Evolutionary conservation across 2,888 invertebrate genomes (phyloP).

Genomic region (Spilarctia lutea): DNA sequence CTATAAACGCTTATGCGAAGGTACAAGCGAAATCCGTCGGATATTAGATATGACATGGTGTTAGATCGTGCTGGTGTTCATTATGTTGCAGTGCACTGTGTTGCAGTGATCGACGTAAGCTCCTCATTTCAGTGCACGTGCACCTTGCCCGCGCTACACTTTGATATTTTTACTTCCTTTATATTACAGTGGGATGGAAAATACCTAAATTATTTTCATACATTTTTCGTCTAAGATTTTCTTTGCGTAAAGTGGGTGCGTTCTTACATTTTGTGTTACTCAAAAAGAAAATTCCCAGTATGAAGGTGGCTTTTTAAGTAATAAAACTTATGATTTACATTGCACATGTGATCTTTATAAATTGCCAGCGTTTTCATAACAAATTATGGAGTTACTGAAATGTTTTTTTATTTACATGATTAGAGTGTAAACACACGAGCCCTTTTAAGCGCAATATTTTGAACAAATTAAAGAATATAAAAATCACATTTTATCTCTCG

Average conservation of each 20-base stretch:
- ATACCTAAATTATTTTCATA: background rate
- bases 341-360: background rate
- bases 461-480: background rate
- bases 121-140: background rate
- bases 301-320: background rate
- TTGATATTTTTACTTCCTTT: background rate
- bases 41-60: background rate
- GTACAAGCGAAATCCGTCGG: background rate
- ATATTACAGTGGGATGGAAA: background rate
- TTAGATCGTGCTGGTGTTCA: background rate
- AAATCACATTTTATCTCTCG: background rate
- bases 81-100: background rate
- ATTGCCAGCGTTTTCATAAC: background rate
- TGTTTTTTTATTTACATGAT: background rate
- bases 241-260: background rate
- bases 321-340: background rate
- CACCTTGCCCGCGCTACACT: background rate
- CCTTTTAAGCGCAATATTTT: background rate
- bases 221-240: background rate
- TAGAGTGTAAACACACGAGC: background rate
- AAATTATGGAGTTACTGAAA: background rate
- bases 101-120: slow-evolving; percentile 2
- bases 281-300: background rate
- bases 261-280: background rate
- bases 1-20: background rate